Evolutionary conservation across 2,888 invertebrate species (phyloP), one percentile per base, ranked within the genome.

Genomic region (Hololepta plana): DNA sequence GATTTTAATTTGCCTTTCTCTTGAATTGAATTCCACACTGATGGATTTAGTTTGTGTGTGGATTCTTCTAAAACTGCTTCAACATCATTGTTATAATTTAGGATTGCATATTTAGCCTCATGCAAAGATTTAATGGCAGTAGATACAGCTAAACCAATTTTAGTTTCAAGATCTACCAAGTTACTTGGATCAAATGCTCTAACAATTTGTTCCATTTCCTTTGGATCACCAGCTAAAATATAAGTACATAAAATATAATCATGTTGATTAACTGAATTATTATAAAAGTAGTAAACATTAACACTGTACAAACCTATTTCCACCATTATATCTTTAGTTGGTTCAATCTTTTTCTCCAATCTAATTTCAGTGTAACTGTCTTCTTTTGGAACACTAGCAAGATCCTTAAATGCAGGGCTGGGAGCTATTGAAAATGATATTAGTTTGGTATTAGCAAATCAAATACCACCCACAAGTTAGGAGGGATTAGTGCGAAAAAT

Each of bases 51-150:
- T 24, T 66, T 60, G n/a, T 67, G 67, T 17, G 17, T 17, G 0
- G 71, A 62, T 6, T 62, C 51, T 39, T 76, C 75, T 7, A 76
- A 62, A 15, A 75, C 47, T 13, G 52, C 49, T 20, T 60, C 58
- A 16, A 67, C 59, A 23, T 62, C 60, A 35, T 52, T 53, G 34
- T 60, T 69, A 34, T 68, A 72, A 5, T 60, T 59, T 31, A 60
- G 55, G 20, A 73, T 57, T 20, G 64, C 58, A 27, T 57, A 54
- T 1, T 67, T 58, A 1, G 80, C 79, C 33, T 59, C 53, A 32
- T 67, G 67, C 42, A 69, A 81, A 30, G 69, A 67, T 41, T 70
- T 62, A 4, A 80, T 61, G 2, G 79, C 77, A 11, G 64, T 57
- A 26, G 67, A 57, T 3, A 70, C 65, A 4, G 64, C 53, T 30